These are phyloP conservation scores for Tenthredo notha DNA, from an alignment of 2,888 invertebrate species.

Conservation along the genomic window DNA sequence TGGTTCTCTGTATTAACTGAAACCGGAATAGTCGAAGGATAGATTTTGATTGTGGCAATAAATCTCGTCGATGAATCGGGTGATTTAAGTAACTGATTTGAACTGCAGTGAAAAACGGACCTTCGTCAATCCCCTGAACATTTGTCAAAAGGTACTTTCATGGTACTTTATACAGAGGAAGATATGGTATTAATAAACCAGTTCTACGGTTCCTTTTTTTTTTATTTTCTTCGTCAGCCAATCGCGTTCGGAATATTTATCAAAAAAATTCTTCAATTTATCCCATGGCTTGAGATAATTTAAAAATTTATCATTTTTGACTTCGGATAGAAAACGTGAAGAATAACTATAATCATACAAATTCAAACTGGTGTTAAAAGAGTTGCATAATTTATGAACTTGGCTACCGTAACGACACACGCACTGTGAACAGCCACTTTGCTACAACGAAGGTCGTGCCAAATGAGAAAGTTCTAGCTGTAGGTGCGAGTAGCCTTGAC, in stretches of 20 bases:
- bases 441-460: background rate
- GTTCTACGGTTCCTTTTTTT: background rate
- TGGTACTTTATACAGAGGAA: background rate
- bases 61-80: conserved; percentile 8
- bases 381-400: conserved; percentile 6
- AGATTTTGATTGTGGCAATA: conserved; percentile 35
- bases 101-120: conserved; percentile 23
- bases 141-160: conserved; percentile 8
- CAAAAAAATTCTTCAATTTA: background rate
- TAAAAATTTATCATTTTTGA: background rate
- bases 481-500: conserved; percentile 5
- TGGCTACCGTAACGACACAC: background rate
- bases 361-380: background rate
- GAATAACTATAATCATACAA: background rate
- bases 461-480: background rate
- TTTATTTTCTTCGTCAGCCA: background rate
- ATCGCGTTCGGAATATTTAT: background rate
- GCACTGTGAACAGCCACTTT: background rate
- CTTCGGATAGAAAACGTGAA: background rate
- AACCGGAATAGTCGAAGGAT: background rate
- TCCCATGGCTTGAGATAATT: background rate
- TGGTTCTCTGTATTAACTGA: background rate
- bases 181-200: conserved; percentile 28
- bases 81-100: conserved; percentile 16
- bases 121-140: background rate